A percentile compares a stretch with the other conserved stretches of the same genome.
Conservation (phyloP, 2,113 vertebrate genomes). For the Tapirus terrestris region DNA sequence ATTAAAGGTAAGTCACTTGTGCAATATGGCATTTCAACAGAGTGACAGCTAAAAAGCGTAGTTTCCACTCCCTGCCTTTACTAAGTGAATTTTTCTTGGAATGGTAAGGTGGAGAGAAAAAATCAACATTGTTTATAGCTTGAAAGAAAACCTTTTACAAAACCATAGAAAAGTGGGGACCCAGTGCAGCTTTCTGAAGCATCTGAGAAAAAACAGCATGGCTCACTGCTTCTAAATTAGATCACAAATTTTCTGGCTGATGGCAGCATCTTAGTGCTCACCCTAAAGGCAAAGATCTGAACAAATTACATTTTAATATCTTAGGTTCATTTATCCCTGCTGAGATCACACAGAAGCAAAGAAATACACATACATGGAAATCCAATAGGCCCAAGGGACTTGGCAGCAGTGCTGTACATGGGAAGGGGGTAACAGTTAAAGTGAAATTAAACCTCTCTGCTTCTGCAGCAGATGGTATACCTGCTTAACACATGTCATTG, state of each 20-base stretch:
- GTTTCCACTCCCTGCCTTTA: neutral
- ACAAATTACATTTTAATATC: constrained; percentile 87
- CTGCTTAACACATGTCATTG: neutral
- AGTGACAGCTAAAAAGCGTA: neutral
- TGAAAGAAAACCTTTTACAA: constrained; percentile 56
- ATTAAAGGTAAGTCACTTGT: neutral
- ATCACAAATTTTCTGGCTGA: constrained; percentile 90
- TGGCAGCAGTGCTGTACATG: fast-evolving
- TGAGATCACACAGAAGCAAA: constrained; percentile 62
- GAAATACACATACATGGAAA: constrained; percentile 44
- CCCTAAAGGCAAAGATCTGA: constrained; percentile 87
- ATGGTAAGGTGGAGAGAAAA: neutral
- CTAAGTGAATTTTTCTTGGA: constrained; percentile 7
- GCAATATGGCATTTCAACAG: neutral
- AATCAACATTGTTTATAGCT: constrained; percentile 64
- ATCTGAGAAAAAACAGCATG: constrained; percentile 83
- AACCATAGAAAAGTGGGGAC: constrained; percentile 68
- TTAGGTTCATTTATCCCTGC: constrained; percentile 76
- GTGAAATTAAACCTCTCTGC: neutral
- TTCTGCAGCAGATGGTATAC: neutral
- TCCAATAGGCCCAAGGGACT: constrained; percentile 41
- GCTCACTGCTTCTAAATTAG: constrained; percentile 90
- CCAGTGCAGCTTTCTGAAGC: constrained; percentile 78
- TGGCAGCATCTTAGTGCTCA: constrained; percentile 85
- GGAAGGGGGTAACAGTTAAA: neutral